Evolutionary conservation across 2,113 vertebrate species (phyloP).

Genomic region (Cochlearius cochlearius): DNA sequence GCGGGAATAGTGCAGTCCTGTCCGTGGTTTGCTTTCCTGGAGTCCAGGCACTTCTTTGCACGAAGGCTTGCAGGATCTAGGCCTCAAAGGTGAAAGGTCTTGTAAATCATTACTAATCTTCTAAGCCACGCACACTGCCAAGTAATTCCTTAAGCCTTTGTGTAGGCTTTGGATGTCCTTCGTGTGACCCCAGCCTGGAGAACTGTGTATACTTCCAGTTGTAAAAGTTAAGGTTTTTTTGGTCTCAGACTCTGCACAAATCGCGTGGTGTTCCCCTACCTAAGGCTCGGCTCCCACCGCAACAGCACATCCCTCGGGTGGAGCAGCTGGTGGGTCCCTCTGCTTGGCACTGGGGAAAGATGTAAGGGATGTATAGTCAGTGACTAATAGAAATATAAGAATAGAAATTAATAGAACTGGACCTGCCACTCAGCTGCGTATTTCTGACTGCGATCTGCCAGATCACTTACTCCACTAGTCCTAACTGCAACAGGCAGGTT

Average conservation of each 20-base stretch:
- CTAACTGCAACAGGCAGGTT: not conserved
- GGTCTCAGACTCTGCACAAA: not conserved
- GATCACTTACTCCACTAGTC: fast-evolving
- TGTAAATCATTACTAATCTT: not conserved
- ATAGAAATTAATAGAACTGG: not conserved
- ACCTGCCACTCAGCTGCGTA: not conserved
- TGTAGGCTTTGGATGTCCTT: not conserved
- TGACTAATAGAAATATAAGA: not conserved
- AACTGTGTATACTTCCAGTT: not conserved
- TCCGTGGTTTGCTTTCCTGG: not conserved
- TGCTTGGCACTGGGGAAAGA: not conserved
- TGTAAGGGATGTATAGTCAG: fast-evolving
- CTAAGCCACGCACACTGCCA: fast-evolving
- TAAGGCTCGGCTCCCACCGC: fast-evolving
- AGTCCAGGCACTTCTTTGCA: not conserved
- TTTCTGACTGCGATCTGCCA: not conserved
- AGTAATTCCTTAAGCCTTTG: not conserved
- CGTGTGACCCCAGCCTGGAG: not conserved
- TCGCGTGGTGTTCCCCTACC: not conserved
- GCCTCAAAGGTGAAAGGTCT: not conserved
- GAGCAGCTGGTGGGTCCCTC: not conserved
- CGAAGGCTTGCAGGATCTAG: not conserved
- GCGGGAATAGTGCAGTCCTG: fast-evolving
- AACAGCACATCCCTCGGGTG: fast-evolving
- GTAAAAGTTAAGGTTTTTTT: not conserved